Evolutionary conservation across 2,797 vertebrate species (phyloP), one percentile per base, ranked within the genome.

Genomic region (Macrochelys suwanniensis): DNA sequence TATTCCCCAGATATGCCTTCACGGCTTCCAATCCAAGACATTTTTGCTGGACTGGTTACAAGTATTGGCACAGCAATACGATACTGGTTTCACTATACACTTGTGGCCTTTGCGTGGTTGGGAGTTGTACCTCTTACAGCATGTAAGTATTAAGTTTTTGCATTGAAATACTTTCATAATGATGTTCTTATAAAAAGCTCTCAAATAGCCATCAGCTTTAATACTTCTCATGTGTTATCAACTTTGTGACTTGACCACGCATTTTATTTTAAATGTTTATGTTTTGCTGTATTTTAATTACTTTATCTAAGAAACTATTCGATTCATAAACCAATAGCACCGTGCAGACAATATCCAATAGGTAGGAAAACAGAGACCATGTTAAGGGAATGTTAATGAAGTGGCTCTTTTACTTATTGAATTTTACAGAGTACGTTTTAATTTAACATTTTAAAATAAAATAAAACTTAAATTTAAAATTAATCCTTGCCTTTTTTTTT

Each of bases 1-100:
- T 99, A 99, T 98, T 99, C 99, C 94, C 99, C 99, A 98, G 99
- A 99, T 98, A 99, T 99, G 99, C 99, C 99, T 97, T 99, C 99
- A 71, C 98, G 99, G 97, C 99, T 99, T 97, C 99, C 99, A 94
- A 99, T 99, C 97, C 99, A 99, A 98, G 99, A 99, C 98, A 99
- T 99, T 97, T 99, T 99, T 97, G 99, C 99, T 78, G 99, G 99
- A 96, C 98, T 99, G 97, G 99, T 99, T 97, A 99, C 99, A 10
- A 99, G 99, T 98, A 99, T 99, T 98, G 99, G 99, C 97, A 99
- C 99, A 56, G 99, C 99, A 95, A 99, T 99, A 97, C 99, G 99
- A 98, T 99, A 99, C 96, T 99, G 99, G 99, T 99, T 99, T 98
- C 99, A 99, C 98, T 99, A 99, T 93, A 99, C 99, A 89, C 98